Evolutionary conservation across 30 jellyfish, hydroid and myxozoan genomes (phyloP).

Genomic region (Turritopsis dohrnii): DNA sequence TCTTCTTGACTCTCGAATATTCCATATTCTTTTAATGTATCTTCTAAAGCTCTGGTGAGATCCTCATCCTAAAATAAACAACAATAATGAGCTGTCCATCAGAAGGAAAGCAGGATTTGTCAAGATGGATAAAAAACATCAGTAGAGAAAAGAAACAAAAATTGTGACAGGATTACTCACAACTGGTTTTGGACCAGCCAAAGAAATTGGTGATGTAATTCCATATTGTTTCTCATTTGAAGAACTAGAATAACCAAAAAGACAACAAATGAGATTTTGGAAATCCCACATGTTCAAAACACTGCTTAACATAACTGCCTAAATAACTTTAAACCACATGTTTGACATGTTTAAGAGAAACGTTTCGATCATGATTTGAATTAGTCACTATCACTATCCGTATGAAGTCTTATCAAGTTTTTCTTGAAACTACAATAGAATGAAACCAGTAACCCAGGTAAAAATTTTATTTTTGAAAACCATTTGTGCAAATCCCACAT

Average conservation of each 20-base stretch:
- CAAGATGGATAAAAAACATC: background rate
- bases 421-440: too few relatives aligned
- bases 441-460: too few relatives aligned
- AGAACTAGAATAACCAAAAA: background rate
- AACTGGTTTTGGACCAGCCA: constrained; percentile 87
- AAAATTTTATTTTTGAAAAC: too few relatives aligned
- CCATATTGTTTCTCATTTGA: constrained; percentile 79
- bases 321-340: too few relatives aligned
- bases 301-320: too few relatives aligned
- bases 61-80: constrained; percentile 57
- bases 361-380: too few relatives aligned
- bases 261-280: too few relatives aligned
- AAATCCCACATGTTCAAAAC: too few relatives aligned
- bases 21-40: constrained; percentile 64
- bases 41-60: constrained; percentile 54
- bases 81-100: background rate
- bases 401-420: too few relatives aligned
- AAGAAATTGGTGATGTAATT: constrained; percentile 85
- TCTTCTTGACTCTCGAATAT: constrained; percentile 92
- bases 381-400: too few relatives aligned
- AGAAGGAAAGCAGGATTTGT: background rate
- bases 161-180: constrained; percentile 17
- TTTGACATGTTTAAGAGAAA: too few relatives aligned
- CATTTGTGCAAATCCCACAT: too few relatives aligned
- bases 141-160: background rate